phyloP scores from a whole-genome alignment of 2,113 vertebrate genomes.

The Grus americana region DNA sequence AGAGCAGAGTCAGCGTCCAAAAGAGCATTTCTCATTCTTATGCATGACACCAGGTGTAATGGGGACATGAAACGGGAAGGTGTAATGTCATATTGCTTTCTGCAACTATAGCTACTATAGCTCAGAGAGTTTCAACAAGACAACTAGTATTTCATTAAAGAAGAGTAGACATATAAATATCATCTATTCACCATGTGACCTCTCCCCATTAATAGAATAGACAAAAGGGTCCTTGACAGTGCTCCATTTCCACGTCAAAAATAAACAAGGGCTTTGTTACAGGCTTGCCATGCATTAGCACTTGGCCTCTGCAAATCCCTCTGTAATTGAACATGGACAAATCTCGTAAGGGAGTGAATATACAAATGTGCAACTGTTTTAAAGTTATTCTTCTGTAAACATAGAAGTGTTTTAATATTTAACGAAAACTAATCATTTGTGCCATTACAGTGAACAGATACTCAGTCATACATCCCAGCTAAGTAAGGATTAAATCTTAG shows the following conservation, averaged over 20 bases:
- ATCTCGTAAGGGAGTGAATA: not conserved
- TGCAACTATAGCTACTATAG: not conserved
- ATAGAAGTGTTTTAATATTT: not conserved
- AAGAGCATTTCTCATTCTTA: constrained; percentile 9
- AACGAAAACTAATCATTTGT: not conserved
- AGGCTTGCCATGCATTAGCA: not conserved
- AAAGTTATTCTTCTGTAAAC: not conserved
- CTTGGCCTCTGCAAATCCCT: not conserved
- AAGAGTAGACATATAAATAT: not conserved
- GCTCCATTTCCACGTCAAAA: not conserved
- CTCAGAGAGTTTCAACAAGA: not conserved
- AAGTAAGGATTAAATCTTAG: not conserved
- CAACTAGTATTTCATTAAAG: not conserved
- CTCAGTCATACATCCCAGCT: not conserved
- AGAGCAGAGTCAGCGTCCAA: not conserved
- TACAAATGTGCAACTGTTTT: not conserved
- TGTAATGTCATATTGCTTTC: not conserved
- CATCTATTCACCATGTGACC: not conserved
- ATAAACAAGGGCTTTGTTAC: not conserved
- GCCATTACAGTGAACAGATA: not conserved
- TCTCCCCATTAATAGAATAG: not conserved
- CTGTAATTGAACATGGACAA: not conserved
- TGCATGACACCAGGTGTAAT: not conserved
- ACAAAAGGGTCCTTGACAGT: not conserved
- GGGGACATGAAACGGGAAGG: not conserved